Percentiles rank a stretch among this genome's conserved stretches.
phyloP scores from a whole-genome alignment of 2,113 vertebrate genomes.

The Egretta garzetta region DNA sequence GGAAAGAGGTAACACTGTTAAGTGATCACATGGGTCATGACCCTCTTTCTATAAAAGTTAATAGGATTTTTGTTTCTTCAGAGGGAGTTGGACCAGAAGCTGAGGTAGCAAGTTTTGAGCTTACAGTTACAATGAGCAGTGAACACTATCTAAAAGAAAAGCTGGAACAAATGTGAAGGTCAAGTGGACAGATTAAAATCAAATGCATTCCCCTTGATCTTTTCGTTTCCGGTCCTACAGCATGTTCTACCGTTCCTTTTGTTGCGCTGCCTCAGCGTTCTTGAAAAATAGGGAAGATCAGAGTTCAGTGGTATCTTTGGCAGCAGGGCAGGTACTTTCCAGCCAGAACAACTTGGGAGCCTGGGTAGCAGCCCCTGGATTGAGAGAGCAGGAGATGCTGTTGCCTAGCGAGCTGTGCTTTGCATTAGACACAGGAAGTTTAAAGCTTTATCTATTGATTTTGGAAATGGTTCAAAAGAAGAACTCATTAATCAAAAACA shows the following conservation, averaged over 20 bases:
- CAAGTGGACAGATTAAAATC: not conserved
- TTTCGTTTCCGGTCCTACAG: not conserved
- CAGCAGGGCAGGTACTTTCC: not conserved
- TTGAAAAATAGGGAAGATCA: not conserved
- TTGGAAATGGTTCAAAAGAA: not conserved
- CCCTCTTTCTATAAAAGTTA: constrained; percentile 1
- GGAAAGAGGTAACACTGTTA: not conserved
- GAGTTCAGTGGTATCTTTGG: not conserved
- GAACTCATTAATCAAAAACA: not conserved
- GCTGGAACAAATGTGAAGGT: not conserved
- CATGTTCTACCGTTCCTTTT: not conserved
- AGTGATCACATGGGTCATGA: not conserved
- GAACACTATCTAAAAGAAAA: not conserved
- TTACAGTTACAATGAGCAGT: not conserved
- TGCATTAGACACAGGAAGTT: not conserved
- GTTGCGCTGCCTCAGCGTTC: not conserved
- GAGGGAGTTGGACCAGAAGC: not conserved
- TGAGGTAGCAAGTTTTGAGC: constrained; percentile 8
- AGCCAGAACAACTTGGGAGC: not conserved
- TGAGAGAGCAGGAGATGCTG: not conserved
- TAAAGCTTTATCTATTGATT: not conserved
- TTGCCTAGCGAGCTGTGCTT: not conserved
- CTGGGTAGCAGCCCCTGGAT: not conserved
- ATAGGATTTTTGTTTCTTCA: constrained; percentile 15
- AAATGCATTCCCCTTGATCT: not conserved